These are phyloP conservation scores for Dusona sp. DNA, from an alignment of 2,888 invertebrate genomes.

Conservation along the genomic window DNA sequence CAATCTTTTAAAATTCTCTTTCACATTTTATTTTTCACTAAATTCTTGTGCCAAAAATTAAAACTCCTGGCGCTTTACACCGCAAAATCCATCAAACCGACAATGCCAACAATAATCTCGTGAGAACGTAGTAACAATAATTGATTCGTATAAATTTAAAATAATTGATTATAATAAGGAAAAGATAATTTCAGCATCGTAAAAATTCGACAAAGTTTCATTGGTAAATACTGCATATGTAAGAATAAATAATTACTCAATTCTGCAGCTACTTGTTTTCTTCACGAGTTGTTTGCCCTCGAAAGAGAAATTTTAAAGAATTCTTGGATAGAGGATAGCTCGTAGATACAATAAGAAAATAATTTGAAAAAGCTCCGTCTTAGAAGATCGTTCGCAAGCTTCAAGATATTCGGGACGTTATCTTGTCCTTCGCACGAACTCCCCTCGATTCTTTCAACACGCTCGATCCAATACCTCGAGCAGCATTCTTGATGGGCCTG, in stretches of 20 bases:
- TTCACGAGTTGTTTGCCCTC: background rate
- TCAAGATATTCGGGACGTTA: conserved; percentile 55
- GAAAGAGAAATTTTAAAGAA: background rate
- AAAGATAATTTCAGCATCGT: background rate
- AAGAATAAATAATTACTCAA: background rate
- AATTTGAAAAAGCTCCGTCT: conserved; percentile 37
- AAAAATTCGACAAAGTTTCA: background rate
- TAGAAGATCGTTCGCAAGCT: conserved; percentile 32
- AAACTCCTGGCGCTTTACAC: too few relatives aligned
- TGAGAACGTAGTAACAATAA: too few relatives aligned
- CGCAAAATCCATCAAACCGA: too few relatives aligned
- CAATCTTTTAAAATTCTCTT: too few relatives aligned
- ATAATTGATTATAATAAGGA: too few relatives aligned
- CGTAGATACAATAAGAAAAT: conserved; percentile 32
- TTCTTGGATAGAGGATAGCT: background rate
- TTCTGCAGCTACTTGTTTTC: background rate
- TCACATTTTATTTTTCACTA: too few relatives aligned
- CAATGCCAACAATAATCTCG: too few relatives aligned
- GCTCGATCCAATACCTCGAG: conserved; percentile 59
- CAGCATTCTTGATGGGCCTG: conserved; percentile 62
- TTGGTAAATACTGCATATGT: too few relatives aligned
- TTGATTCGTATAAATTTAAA: too few relatives aligned
- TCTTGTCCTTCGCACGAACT: conserved; percentile 66
- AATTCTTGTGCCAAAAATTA: too few relatives aligned
- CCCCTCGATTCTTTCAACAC: conserved; percentile 45